Base-by-base conservation (phyloP, 1,140 invertebrate species). In the Drosophila mauritiana region DNA sequence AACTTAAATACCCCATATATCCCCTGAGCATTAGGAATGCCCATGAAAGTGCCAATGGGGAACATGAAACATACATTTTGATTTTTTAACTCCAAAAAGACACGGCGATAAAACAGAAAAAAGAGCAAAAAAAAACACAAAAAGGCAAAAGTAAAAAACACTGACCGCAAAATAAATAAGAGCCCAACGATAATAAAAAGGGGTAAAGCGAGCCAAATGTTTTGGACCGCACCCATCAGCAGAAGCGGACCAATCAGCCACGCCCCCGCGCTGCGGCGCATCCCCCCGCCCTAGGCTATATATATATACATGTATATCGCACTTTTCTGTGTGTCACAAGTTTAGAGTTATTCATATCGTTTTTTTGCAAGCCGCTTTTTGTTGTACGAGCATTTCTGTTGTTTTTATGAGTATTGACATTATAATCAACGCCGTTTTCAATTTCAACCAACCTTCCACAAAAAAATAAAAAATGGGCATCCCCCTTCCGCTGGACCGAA, bases 401-500 rank as follows among this genome's bases (percentile, higher is more conserved):
- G 55, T 80, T 83, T 86, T 83, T 88, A 88, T 79, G 80, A 83
- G 75, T 88, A 88, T 88, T 88, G 83, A 88, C 83, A 88, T 88
- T 83, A 88, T 88, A 88, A 88, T 88, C 84, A 88, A 88, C 83
- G 83, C 84, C 79, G 83, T 88, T 88, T 88, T 88, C 83, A 89
- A 89, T 88, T 88, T 88, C 83, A 88, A 53, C 70, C 59, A 81
- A 82, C 72, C 64, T 56, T 80, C 42, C 58, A 12, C 82, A 73
- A 73, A 61, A 56, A 55, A 54, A 73, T 68, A 61, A 56, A 55
- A 54, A 55, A n/a, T 70, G 73, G 75, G 79, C 65, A 79, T 88
- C 62, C 52, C 52, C 25, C 45, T 12, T 13, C 22, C 25, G 7
- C 36, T 13, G 36, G 8, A 5, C 4, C 1, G 17, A 37, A 48